Conservation (phyloP, 2,797 vertebrate genomes). For the Botia almorhae region DNA sequence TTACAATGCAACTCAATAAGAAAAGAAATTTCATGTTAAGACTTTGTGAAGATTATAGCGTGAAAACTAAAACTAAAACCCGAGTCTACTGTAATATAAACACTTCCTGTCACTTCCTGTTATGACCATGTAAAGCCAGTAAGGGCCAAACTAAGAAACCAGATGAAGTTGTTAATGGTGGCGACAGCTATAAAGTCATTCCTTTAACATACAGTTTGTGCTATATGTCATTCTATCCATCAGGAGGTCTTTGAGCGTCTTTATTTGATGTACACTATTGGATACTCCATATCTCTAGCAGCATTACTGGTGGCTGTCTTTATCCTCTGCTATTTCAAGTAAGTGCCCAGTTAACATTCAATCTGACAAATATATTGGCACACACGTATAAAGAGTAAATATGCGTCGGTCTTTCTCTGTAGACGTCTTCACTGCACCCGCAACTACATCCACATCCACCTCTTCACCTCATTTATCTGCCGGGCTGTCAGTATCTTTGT, state of each 20-base stretch:
- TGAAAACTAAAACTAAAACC: no score
- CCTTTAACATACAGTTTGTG: neutral
- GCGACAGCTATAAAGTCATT: no score
- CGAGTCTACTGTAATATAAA: no score
- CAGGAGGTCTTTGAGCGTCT: constrained; percentile 89
- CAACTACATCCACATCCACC: constrained; percentile 92
- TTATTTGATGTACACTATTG: constrained; percentile 88
- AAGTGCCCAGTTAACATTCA: constrained; percentile 62
- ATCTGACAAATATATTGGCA: no score
- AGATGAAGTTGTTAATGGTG: no score
- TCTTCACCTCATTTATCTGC: constrained; percentile 91
- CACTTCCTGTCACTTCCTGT: no score
- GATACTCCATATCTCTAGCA: constrained; percentile 88
- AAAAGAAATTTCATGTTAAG: no score
- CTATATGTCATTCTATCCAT: constrained; percentile 18
- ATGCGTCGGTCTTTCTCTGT: neutral
- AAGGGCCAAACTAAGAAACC: no score
- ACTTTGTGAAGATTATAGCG: no score
- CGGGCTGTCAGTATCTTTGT: constrained; percentile 90
- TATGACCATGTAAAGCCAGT: no score
- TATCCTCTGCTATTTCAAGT: constrained; percentile 93
- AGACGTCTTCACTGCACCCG: constrained; percentile 92
- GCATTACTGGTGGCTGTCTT: constrained; percentile 84
- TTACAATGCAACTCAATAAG: no score
- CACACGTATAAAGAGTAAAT: no score